Conservation (phyloP, 1,140 invertebrate genomes). For the Drusus annulatus region DNA sequence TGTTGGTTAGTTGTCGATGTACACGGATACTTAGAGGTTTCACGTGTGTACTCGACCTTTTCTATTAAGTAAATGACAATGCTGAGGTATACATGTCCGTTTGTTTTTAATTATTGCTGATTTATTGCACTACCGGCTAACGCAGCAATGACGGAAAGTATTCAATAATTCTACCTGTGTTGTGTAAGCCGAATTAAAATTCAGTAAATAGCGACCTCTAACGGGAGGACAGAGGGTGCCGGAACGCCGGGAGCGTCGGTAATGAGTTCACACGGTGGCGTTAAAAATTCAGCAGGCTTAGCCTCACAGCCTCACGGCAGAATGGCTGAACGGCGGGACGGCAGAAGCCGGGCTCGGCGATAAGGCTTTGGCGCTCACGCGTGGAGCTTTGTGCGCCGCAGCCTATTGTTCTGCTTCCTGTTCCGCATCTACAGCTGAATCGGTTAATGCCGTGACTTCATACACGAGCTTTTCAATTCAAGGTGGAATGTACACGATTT, state of each 20-base stretch:
- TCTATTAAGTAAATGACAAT: too few species aligned
- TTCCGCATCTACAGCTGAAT: constrained; percentile 25
- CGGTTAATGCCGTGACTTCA: constrained; percentile 39
- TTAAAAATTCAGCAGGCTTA: constrained; percentile 37
- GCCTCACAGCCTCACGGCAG: not conserved
- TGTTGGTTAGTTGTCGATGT: too few species aligned
- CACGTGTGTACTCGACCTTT: too few species aligned
- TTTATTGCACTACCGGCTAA: too few species aligned
- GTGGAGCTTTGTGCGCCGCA: constrained; percentile 23
- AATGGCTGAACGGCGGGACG: not conserved
- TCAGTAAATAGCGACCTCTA: not conserved
- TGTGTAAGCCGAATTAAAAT: constrained; percentile 11
- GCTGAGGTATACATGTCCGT: too few species aligned
- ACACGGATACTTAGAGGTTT: too few species aligned
- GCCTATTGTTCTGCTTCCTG: constrained; percentile 30
- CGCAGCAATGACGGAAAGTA: too few species aligned
- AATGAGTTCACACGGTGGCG: constrained; percentile 28
- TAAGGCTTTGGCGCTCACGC: constrained; percentile 34
- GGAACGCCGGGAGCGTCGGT: not conserved
- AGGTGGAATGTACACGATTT: not conserved
- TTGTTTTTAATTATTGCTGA: too few species aligned
- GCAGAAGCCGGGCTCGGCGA: constrained; percentile 8
- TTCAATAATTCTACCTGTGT: not conserved
- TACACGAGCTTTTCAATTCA: constrained; percentile 13
- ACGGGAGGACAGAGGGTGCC: not conserved